These are phyloP conservation scores for Podocnemis expansa DNA, from an alignment of 2,113 vertebrate species.

Conservation along the genomic window DNA sequence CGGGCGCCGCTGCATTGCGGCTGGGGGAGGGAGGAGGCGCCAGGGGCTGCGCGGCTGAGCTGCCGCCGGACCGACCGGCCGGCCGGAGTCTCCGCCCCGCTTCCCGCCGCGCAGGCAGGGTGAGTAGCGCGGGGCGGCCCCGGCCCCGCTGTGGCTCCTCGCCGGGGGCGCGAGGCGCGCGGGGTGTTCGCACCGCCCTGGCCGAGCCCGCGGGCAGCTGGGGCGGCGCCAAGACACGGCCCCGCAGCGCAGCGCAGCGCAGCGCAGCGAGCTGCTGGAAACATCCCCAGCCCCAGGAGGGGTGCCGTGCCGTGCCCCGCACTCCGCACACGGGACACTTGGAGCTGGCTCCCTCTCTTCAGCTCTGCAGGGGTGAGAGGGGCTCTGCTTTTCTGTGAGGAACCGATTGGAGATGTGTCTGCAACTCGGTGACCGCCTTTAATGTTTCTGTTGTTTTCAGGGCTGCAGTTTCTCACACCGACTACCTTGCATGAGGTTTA, in stretches of 20 bases:
- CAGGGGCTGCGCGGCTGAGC: too few relatives aligned
- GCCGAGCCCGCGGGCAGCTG: too few relatives aligned
- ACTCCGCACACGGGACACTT: not conserved
- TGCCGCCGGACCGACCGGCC: too few relatives aligned
- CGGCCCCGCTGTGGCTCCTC: too few relatives aligned
- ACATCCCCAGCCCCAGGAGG: not conserved
- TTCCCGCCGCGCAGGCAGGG: not conserved
- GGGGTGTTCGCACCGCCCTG: too few relatives aligned
- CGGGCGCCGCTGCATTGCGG: constrained; percentile 29
- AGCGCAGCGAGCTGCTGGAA: too few relatives aligned
- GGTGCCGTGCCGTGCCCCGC: not conserved
- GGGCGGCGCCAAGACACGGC: too few relatives aligned
- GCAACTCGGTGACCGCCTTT: not conserved
- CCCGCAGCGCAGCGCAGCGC: too few relatives aligned
- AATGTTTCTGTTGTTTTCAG: not conserved
- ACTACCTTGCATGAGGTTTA: not conserved
- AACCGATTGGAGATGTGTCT: not conserved
- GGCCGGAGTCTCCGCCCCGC: not conserved
- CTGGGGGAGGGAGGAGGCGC: not conserved
- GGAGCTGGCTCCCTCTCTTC: not conserved
- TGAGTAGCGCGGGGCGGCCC: too few relatives aligned
- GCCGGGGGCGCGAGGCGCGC: too few relatives aligned
- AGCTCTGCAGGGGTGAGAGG: not conserved
- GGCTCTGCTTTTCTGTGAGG: not conserved
- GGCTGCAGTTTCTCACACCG: not conserved